Base-by-base conservation (phyloP, 2,113 vertebrate genomes). In the Nesogale talazaci region DNA sequence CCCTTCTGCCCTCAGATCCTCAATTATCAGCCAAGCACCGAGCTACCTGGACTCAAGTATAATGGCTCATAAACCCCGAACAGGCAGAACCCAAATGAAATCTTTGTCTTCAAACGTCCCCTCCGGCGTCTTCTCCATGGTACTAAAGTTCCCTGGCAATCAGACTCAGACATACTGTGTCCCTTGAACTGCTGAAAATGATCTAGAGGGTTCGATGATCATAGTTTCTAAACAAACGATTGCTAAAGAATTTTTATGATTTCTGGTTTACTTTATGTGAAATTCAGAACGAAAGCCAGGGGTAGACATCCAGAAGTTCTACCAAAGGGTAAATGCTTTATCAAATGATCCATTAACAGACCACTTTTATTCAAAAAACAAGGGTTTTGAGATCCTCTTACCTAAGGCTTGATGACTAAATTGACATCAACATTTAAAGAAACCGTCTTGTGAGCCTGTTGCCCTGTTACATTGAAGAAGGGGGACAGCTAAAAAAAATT, bases 211-310 rank as follows among this genome's bases (percentile, higher is more conserved):
- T 76, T 90, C 59, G n/a, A 80, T 61, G 38, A 77, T 31, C 38
- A 29, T 72, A 79, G 84, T 79, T 75, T 76, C 38, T 27, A 90
- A 83, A 79, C 19, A 78, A 87, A 74, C 14, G 74, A 52, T 34
- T 69, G 10, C 52, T 57, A 91, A 92, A 92, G 4, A 22, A 83
- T 88, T 87, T 80, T 74, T 52, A 17, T 40, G 23, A 59, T 77
- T 91, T 92, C 77, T 84, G 9, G 76, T 75, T 81, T 90, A 67
- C 70, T 87, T 94, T 89, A 79, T 85, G 63, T 83, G 40, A 63
- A 86, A 81, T 70, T 27, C 57, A 91, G 78, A 42, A 0, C 84
- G 42, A 9, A 93, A 91, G 70, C 91, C 46, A 69, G 42, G 76
- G 27, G 23, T 63, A 78, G 46, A 59, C 27, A 20, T 14, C 93